Conservation (phyloP, 1,140 invertebrate genomes). For the Caenorhabditis latens region DNA sequence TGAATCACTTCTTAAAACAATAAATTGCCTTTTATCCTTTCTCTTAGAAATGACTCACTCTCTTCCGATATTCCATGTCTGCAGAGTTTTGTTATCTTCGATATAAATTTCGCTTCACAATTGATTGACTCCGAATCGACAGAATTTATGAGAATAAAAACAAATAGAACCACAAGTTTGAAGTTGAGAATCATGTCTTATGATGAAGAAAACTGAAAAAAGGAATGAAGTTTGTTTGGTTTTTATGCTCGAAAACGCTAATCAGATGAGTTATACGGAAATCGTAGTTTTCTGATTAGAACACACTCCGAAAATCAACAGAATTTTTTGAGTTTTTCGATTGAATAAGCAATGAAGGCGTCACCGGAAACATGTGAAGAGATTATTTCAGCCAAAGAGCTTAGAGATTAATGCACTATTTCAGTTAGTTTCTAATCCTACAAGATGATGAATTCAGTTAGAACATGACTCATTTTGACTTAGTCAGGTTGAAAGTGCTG, state of each 20-base stretch:
- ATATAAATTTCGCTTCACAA: slow-evolving; percentile 1
- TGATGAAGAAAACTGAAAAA: background rate
- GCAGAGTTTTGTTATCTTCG: slow-evolving; percentile 21
- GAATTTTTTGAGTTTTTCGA: background rate
- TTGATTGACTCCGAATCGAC: background rate
- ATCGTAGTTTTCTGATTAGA: slow-evolving; percentile 34
- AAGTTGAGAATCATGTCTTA: background rate
- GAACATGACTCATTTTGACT: background rate
- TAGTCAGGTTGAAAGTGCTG: too few relatives aligned
- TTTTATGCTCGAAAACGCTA: slow-evolving; percentile 11
- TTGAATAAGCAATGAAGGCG: background rate
- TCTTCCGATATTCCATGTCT: slow-evolving; percentile 19
- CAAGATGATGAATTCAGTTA: background rate
- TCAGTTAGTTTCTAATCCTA: slow-evolving; percentile 31
- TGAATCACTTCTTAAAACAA: background rate
- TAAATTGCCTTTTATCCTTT: background rate
- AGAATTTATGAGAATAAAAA: background rate
- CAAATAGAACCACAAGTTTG: background rate
- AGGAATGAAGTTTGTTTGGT: slow-evolving; percentile 16
- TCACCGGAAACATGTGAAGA: background rate
- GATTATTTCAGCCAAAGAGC: background rate
- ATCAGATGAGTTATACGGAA: slow-evolving; percentile 27
- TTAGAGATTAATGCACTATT: background rate
- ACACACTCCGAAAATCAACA: background rate
- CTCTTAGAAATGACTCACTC: background rate